phyloP scores from a whole-genome alignment of 2,888 invertebrate species.

The Boloria euphrosyne region DNA sequence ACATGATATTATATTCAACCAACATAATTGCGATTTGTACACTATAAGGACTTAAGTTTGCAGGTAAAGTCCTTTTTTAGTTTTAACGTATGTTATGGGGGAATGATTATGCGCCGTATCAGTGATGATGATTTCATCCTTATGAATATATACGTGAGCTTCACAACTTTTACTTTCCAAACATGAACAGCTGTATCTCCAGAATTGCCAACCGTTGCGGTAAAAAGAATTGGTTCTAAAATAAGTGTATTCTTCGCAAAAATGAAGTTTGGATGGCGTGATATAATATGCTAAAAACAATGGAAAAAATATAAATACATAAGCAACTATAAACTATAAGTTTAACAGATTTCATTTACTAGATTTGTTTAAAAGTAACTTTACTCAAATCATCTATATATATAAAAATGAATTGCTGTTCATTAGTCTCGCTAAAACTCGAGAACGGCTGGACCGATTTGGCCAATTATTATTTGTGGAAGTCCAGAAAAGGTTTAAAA shows the following conservation, averaged over 20 bases:
- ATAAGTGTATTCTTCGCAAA: constrained; percentile 46
- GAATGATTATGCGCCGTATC: constrained; percentile 46
- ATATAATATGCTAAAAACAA: constrained; percentile 28
- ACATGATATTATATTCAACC: background rate
- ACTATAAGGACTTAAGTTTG: background rate
- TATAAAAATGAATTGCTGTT: too few relatives aligned
- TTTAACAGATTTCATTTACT: too few relatives aligned
- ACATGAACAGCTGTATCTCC: constrained; percentile 47
- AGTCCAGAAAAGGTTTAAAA: too few relatives aligned
- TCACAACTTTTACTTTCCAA: constrained; percentile 44
- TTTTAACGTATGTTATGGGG: constrained; percentile 41
- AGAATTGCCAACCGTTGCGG: constrained; percentile 38
- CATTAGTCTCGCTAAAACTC: too few relatives aligned
- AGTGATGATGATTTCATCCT: constrained; percentile 40
- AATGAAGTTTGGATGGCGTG: constrained; percentile 42
- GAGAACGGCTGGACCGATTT: too few relatives aligned
- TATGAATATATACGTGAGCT: constrained; percentile 44
- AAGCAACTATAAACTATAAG: background rate
- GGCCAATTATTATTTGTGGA: too few relatives aligned
- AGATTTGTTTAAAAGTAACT: too few relatives aligned
- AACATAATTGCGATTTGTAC: background rate
- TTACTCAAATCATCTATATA: too few relatives aligned
- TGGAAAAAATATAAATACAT: background rate
- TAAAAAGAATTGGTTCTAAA: constrained; percentile 37
- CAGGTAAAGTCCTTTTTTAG: constrained; percentile 30